Conservation (phyloP, 2,797 vertebrate genomes). For the Labeo calbasu region DNA sequence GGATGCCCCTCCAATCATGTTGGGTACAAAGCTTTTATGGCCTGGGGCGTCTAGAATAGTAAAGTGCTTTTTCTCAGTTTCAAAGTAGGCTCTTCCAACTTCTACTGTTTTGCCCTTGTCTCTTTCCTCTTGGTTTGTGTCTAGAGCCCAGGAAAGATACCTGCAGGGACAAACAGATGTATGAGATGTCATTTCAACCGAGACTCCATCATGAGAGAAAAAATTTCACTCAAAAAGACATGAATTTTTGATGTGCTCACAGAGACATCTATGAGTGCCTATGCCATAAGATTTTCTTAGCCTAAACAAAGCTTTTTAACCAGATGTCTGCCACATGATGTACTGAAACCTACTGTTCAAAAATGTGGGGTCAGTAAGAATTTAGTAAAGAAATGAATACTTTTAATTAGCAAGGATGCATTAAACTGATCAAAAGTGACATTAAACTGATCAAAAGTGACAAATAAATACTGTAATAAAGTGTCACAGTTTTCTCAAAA, state of each 20-base stretch:
- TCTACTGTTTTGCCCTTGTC: constrained; percentile 99
- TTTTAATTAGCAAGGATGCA: background rate
- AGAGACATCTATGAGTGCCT: background rate
- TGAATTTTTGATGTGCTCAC: background rate
- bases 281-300: background rate
- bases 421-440: background rate
- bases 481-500: too few relatives aligned
- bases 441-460: background rate
- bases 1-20: constrained; percentile 99
- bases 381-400: background rate
- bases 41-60: constrained; percentile 98
- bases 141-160: constrained; percentile 99
- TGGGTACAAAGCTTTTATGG: constrained; percentile 99
- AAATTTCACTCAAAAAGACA: background rate
- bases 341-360: background rate
- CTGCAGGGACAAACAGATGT: constrained; percentile 69
- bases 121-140: constrained; percentile 98
- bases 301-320: background rate
- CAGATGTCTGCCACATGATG: background rate
- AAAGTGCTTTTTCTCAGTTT: constrained; percentile 98
- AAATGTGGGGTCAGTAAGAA: background rate
- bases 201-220: background rate
- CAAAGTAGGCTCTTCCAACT: constrained; percentile 97
- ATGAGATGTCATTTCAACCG: background rate
- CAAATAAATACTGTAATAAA: background rate